These are phyloP conservation scores for Yponomeuta malinellus DNA, from an alignment of 2,888 invertebrate genomes.

Conservation along the genomic window DNA sequence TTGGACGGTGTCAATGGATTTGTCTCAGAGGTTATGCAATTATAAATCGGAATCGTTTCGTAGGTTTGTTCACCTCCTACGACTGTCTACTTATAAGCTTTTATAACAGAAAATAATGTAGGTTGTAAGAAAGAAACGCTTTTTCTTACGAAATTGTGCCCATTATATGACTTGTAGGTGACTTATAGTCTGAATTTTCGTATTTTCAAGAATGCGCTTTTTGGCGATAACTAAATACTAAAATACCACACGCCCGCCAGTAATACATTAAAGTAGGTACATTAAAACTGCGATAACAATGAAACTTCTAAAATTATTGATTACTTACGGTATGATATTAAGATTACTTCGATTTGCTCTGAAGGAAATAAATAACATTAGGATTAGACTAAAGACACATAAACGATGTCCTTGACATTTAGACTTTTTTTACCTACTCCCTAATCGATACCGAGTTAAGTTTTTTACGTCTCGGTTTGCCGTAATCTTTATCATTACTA, in stretches of 20 bases:
- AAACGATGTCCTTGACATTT: background rate
- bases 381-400: background rate
- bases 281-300: background rate
- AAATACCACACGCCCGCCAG: too few species aligned
- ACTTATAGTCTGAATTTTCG: too few species aligned
- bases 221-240: too few species aligned
- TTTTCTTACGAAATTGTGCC: background rate
- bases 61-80: background rate
- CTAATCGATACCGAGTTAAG: background rate
- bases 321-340: background rate
- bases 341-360: background rate
- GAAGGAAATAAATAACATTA: background rate
- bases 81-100: background rate
- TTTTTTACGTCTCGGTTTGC: background rate
- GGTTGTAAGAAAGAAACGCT: background rate
- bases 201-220: too few species aligned
- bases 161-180: too few species aligned
- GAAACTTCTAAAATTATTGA: background rate
- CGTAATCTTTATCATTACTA: background rate
- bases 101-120: background rate
- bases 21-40: conserved; percentile 47
- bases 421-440: background rate
- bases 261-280: background rate
- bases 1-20: conserved; percentile 70
- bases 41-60: background rate